Conservation (phyloP, 2,888 invertebrate genomes). For the Tipula confusa region DNA sequence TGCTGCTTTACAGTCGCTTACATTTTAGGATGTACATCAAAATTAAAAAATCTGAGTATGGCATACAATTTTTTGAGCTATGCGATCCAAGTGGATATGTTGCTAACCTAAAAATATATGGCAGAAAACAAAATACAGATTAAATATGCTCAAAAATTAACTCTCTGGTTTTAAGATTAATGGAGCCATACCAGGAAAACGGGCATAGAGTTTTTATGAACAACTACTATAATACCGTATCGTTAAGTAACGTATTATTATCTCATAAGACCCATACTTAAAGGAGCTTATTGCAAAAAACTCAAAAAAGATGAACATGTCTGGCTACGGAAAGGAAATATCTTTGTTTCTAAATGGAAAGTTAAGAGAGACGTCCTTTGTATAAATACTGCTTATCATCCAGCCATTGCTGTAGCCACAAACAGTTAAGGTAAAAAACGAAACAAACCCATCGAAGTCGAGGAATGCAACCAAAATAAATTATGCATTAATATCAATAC, state of each 20-base stretch:
- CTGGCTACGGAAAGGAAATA: not conserved
- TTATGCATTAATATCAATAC: no score
- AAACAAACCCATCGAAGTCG: not conserved
- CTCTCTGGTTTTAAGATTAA: not conserved
- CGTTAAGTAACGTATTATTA: not conserved
- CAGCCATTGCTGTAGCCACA: not conserved
- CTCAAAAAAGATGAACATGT: not conserved
- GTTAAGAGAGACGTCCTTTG: not conserved
- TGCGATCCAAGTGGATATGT: not conserved
- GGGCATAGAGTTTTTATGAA: not conserved
- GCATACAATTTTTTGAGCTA: no score
- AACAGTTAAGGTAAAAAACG: not conserved
- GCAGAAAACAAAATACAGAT: not conserved
- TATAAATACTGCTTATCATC: not conserved
- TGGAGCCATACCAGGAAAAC: not conserved
- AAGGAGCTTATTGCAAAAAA: not conserved
- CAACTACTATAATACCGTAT: not conserved
- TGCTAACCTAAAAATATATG: not conserved
- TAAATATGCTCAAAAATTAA: not conserved
- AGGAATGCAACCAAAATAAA: not conserved
- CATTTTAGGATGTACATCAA: not conserved
- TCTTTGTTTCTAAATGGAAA: not conserved
- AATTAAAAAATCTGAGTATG: no score
- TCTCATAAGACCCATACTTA: not conserved
- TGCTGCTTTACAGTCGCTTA: no score